phyloP scores from a whole-genome alignment of 2,888 invertebrate species.

The Oligia strigilis region DNA sequence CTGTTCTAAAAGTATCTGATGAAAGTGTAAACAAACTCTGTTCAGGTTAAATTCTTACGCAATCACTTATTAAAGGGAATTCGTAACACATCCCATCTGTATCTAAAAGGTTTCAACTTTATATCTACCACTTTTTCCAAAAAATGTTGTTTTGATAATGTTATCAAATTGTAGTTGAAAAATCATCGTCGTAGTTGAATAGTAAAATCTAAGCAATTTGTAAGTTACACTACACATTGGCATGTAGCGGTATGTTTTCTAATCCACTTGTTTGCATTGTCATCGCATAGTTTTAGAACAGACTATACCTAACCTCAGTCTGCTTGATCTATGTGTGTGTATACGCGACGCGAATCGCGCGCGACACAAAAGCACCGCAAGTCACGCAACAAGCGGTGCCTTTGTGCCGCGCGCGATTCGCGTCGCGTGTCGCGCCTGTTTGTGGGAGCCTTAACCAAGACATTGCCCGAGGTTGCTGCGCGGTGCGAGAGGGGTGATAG shows the following conservation, averaged over 20 bases:
- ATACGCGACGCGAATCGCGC: no score
- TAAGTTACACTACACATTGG: background rate
- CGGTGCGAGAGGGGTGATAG: no score
- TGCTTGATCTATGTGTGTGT: background rate
- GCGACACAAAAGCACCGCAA: no score
- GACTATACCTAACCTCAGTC: background rate
- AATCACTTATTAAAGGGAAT: background rate
- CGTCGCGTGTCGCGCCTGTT: no score
- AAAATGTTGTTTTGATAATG: background rate
- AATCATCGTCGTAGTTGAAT: background rate
- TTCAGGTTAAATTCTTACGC: background rate
- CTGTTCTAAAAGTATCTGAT: background rate
- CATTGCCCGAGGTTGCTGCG: no score
- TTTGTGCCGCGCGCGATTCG: no score
- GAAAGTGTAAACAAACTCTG: background rate
- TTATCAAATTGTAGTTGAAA: background rate
- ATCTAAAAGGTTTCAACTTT: background rate
- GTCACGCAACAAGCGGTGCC: no score
- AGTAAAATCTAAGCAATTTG: background rate
- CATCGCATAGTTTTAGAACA: background rate
- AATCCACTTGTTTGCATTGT: background rate
- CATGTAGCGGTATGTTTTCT: background rate
- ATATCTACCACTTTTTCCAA: background rate
- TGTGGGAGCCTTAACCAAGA: no score
- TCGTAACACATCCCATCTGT: background rate